Evolutionary conservation across 2,888 invertebrate genomes (phyloP).

Genomic region (Xestia sexstrigata): DNA sequence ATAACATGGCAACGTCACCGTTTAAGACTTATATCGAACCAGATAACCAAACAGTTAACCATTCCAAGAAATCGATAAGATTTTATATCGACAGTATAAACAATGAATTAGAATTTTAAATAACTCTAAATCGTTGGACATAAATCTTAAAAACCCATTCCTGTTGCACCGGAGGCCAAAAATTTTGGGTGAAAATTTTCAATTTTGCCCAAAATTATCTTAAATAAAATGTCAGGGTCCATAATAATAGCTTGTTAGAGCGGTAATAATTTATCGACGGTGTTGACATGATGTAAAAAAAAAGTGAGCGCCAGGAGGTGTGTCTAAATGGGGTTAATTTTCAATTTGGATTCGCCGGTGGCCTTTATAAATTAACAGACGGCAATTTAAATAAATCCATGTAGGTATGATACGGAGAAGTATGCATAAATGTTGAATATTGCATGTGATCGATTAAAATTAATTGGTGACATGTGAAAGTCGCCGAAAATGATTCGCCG

Average conservation of each 20-base stretch:
- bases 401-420: constrained; percentile 77
- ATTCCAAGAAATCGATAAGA: constrained; percentile 67
- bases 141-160: constrained; percentile 86
- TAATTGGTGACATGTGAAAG: constrained; percentile 78
- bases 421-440: constrained; percentile 81
- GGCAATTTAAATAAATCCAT: constrained; percentile 82
- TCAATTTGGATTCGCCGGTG: constrained; percentile 88
- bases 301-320: constrained; percentile 85
- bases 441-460: constrained; percentile 80
- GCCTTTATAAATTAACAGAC: constrained; percentile 84
- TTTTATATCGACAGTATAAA: constrained; percentile 69
- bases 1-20: constrained; percentile 61
- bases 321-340: constrained; percentile 88
- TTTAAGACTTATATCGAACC: constrained; percentile 62
- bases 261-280: constrained; percentile 86
- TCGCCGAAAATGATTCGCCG: constrained; percentile 69
- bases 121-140: constrained; percentile 73
- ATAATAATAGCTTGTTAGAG: constrained; percentile 89
- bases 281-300: constrained; percentile 86
- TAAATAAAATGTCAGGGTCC: constrained; percentile 87
- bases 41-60: constrained; percentile 63
- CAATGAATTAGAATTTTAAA: constrained; percentile 79
- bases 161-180: constrained; percentile 83
- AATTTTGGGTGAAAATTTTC: constrained; percentile 82
- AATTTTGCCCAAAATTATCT: constrained; percentile 84